These are phyloP conservation scores for Caradrina kadenii DNA, from an alignment of 2,888 invertebrate species.

Conservation along the genomic window DNA sequence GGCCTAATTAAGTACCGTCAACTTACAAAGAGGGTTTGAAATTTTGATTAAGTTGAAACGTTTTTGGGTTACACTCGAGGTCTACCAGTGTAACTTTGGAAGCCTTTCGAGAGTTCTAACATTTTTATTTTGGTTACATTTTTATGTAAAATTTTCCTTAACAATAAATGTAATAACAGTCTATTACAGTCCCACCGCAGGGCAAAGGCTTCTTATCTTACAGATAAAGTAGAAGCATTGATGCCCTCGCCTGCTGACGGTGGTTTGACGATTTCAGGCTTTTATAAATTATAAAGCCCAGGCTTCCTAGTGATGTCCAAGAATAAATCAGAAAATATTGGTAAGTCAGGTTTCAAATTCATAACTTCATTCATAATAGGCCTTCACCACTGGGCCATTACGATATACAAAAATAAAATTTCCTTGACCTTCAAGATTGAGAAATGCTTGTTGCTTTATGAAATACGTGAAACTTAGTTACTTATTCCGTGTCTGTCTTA, in stretches of 20 bases:
- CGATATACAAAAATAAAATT: not conserved
- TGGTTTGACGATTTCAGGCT: too few relatives aligned
- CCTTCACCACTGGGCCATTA: too few relatives aligned
- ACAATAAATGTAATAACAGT: too few relatives aligned
- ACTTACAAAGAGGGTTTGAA: slow-evolving; percentile 67
- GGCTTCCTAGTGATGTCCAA: too few relatives aligned
- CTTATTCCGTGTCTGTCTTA: slow-evolving; percentile 46
- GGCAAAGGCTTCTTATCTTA: too few relatives aligned
- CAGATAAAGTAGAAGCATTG: too few relatives aligned
- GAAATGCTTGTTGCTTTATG: slow-evolving; percentile 11
- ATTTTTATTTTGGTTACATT: slow-evolving; percentile 37
- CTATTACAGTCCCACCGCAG: too few relatives aligned
- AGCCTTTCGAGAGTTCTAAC: slow-evolving; percentile 45
- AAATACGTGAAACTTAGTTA: slow-evolving; percentile 30
- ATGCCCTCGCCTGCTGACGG: too few relatives aligned
- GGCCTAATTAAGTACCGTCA: slow-evolving; percentile 74
- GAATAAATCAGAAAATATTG: too few relatives aligned
- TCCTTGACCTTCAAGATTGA: slow-evolving; percentile 20
- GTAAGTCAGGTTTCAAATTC: too few relatives aligned
- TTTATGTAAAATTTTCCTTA: slow-evolving; percentile 10
- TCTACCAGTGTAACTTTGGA: slow-evolving; percentile 34
- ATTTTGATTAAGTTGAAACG: slow-evolving; percentile 70
- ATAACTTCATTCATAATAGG: too few relatives aligned
- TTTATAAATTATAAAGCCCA: too few relatives aligned
- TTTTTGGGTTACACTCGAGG: slow-evolving; percentile 55